Evolutionary conservation across 1,140 invertebrate genomes (phyloP), one percentile per base, ranked within the genome.

Genomic region (Melanaphis sacchari): DNA sequence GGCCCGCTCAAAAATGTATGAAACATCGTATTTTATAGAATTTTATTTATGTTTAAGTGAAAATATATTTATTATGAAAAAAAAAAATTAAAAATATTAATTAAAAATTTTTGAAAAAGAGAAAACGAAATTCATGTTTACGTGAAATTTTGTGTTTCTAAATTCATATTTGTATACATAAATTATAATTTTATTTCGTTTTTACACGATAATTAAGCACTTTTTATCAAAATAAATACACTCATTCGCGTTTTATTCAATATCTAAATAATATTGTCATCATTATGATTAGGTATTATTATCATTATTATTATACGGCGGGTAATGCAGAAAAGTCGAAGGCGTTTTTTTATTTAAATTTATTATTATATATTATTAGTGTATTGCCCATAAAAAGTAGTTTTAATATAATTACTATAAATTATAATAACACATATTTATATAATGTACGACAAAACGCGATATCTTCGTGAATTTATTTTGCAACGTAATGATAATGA

Each of bases 1-100:
- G 22, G 87, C 87, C n/a, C 46, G 87, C 87, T 89, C 87, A 89
- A 89, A 49, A 38, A 38, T 52, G 49, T 52, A 89, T 89, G n/a
- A 52, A 52, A 8, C 40, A 52, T 88, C 85, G 85, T 88, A 88
- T 89, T 89, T 38, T 89, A 52, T 89, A 52, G 87, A 52, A 36
- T 89, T 89, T 52, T 49, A 38, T 52, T 52, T 52, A 89, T 89
- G 49, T 52, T 52, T 38, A 89, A n/a, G 26, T 43, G 18, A 88
- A 21, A 88, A 88, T 36, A 85, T 85, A 26, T 88, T 88, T 88
- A 88, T 49, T 88, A 46, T 18, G 15, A 43, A 41, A 88, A 85
- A 43, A 84, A 84, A 43, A 87, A 66, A 66, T 26, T 0, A 76
- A 76, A 76, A 46, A 46, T 9, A 84, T 41, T 84, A 40, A 84